phyloP scores from a whole-genome alignment of 2,888 invertebrate genomes.

The Trachelus stipa region DNA sequence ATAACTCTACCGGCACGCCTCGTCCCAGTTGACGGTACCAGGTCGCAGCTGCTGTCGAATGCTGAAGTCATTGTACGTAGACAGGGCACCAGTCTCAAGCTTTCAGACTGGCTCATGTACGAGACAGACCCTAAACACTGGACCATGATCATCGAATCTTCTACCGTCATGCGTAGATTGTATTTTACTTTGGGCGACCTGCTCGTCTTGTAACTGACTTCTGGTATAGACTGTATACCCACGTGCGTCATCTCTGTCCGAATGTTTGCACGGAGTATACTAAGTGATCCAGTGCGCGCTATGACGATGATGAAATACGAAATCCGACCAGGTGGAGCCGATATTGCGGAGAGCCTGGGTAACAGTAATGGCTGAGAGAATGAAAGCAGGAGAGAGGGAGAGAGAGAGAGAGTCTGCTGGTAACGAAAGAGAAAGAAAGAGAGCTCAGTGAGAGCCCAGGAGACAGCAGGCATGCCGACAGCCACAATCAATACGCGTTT shows the following conservation, averaged over 20 bases:
- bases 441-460: conserved; percentile 13
- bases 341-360: background rate
- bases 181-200: background rate
- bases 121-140: background rate
- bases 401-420: background rate
- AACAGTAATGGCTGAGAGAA: background rate
- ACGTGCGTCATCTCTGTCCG: background rate
- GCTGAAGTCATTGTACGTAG: background rate
- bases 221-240: background rate
- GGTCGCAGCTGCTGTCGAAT: background rate
- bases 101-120: background rate
- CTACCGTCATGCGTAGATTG: background rate
- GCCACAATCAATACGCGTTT: conserved; percentile 63
- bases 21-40: too few species aligned
- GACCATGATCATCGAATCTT: background rate
- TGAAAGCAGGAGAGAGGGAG: background rate
- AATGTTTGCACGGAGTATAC: background rate
- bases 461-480: conserved; percentile 25
- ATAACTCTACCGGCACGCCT: too few species aligned
- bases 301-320: background rate
- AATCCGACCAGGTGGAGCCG: background rate
- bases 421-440: conserved; percentile 10
- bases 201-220: background rate
- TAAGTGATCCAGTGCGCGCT: background rate
- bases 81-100: background rate